Conservation (phyloP, 2,113 vertebrate genomes). For the Notiomystis cincta region DNA sequence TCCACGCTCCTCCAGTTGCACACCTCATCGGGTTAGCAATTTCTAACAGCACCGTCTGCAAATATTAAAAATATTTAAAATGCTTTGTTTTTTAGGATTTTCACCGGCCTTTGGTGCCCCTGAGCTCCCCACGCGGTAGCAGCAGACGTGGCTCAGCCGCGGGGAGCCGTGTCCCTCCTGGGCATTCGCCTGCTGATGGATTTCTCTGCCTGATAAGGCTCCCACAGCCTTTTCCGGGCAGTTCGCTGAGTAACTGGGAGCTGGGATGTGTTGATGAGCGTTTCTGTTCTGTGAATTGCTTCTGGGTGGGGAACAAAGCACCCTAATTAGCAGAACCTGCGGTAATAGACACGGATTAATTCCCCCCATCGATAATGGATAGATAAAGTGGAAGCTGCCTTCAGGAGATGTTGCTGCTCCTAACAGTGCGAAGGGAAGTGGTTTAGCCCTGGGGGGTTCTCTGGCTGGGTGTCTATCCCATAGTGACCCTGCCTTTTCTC, state of each 20-base stretch:
- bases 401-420: not conserved
- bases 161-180: fast-evolving
- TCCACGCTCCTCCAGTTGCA: too few relatives aligned
- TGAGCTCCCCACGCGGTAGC: not conserved
- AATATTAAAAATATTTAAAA: not conserved
- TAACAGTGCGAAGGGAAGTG: not conserved
- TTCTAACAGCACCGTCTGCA: not conserved
- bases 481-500: not conserved
- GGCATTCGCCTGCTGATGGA: not conserved
- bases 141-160: fast-evolving
- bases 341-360: fast-evolving
- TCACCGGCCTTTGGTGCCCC: not conserved
- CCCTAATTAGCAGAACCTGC: not conserved
- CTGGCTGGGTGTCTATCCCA: not conserved
- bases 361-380: fast-evolving
- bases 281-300: not conserved
- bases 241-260: not conserved
- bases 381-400: not conserved
- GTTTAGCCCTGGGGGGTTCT: fast-evolving
- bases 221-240: not conserved
- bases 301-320: not conserved
- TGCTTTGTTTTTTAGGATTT: not conserved
- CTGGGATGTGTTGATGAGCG: not conserved
- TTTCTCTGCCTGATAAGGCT: not conserved
- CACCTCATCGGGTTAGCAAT: fast-evolving